A percentile compares a stretch with the other conserved stretches of the same genome.
These are phyloP conservation scores for Sphaeridia pumilis DNA, from an alignment of 2,888 invertebrate genomes.

Conservation along the genomic window DNA sequence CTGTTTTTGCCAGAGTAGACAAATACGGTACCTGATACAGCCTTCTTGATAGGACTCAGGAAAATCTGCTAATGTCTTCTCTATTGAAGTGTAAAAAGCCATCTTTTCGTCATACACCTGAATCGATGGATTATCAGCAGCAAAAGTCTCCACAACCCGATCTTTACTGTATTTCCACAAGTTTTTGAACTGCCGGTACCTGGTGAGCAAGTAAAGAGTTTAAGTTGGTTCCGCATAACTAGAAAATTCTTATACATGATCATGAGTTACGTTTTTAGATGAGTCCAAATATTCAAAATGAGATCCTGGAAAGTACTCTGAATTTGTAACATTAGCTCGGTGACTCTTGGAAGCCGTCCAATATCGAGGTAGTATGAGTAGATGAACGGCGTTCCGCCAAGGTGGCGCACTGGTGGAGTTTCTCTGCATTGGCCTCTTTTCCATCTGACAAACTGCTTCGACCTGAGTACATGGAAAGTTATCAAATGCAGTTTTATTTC, in stretches of 20 bases:
- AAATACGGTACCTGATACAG: slow-evolving; percentile 43
- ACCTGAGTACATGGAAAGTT: slow-evolving; percentile 40
- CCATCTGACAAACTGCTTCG: slow-evolving; percentile 72
- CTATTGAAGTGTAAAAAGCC: slow-evolving; percentile 65
- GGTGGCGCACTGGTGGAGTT: slow-evolving; percentile 52
- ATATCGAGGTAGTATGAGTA: slow-evolving; percentile 74
- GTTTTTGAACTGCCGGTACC: slow-evolving; percentile 61
- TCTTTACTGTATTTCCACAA: slow-evolving; percentile 66
- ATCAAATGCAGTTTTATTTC: background rate
- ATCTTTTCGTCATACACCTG: slow-evolving; percentile 70
- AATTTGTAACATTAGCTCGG: slow-evolving; percentile 25
- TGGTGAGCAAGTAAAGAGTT: slow-evolving; percentile 37
- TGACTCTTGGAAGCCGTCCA: slow-evolving; percentile 55
- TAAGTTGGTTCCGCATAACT: background rate
- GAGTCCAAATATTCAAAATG: slow-evolving; percentile 24
- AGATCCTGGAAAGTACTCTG: slow-evolving; percentile 27
- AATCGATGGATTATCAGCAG: slow-evolving; percentile 52
- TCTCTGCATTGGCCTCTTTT: slow-evolving; percentile 67
- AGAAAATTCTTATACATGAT: background rate
- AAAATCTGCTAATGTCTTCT: slow-evolving; percentile 52
- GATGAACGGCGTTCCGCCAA: slow-evolving; percentile 49
- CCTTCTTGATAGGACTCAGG: slow-evolving; percentile 52
- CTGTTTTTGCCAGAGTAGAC: background rate
- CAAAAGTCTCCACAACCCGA: slow-evolving; percentile 63
- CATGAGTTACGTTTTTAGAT: slow-evolving; percentile 25